Conservation (phyloP, 1,140 invertebrate genomes). For the Monochamus saltuarius region DNA sequence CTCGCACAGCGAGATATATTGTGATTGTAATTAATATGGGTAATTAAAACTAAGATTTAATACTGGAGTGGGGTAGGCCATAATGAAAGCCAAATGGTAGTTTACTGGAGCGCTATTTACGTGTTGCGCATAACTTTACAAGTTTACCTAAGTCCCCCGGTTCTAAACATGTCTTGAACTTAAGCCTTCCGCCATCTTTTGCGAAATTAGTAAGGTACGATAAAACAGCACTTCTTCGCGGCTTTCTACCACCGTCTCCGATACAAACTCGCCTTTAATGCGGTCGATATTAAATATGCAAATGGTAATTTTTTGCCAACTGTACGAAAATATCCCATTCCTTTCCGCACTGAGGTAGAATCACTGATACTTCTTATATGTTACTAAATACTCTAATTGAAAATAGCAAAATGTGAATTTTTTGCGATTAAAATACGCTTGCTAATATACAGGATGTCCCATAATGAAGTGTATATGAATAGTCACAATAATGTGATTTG, state of each 20-base stretch:
- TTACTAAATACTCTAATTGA: no score
- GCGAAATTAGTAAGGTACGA: conserved; percentile 46
- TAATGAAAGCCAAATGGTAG: conserved; percentile 51
- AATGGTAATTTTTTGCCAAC: no score
- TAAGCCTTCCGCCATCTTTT: conserved; percentile 47
- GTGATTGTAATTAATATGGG: conserved; percentile 47
- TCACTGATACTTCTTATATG: no score
- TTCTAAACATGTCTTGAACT: conserved; percentile 49
- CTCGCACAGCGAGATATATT: conserved; percentile 38
- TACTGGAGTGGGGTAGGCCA: conserved; percentile 39
- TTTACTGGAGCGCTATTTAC: conserved; percentile 49
- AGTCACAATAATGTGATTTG: no score
- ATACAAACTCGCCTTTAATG: neutral
- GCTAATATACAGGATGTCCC: no score
- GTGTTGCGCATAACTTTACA: conserved; percentile 53
- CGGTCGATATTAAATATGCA: no score
- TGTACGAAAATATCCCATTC: no score
- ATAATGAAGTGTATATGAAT: no score
- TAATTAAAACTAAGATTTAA: conserved; percentile 50
- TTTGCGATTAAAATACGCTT: no score
- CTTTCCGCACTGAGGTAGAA: no score
- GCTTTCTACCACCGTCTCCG: conserved; percentile 5
- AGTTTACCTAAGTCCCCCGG: conserved; percentile 49
- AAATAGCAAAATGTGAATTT: no score
- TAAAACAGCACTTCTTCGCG: conserved; percentile 18